Conservation (phyloP, 2,797 vertebrate genomes). For the Anisognathus igniventris region DNA sequence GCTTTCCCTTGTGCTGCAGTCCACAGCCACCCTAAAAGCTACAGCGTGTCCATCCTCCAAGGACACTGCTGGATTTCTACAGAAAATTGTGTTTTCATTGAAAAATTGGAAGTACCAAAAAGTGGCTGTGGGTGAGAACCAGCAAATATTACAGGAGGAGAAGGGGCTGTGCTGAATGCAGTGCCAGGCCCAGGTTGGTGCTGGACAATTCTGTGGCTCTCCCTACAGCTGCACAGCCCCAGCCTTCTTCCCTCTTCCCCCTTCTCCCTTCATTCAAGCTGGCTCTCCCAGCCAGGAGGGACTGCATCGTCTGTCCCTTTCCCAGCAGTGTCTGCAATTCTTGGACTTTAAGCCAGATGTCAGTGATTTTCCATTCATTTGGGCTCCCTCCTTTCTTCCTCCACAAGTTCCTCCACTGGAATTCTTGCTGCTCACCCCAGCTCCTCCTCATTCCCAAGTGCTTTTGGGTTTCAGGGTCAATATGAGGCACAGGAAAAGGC, state of each 20-base stretch:
- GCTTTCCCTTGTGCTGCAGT: rapidly evolving
- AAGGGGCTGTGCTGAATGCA: rapidly evolving
- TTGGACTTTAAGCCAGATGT: slow-evolving; percentile 51
- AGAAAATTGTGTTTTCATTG: background rate
- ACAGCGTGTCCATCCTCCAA: rapidly evolving
- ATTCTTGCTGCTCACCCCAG: background rate
- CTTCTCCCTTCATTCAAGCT: background rate
- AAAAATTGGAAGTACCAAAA: background rate
- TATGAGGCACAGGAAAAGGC: background rate
- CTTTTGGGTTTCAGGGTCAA: background rate
- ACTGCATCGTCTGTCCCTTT: background rate
- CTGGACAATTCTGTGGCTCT: background rate
- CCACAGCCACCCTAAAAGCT: rapidly evolving
- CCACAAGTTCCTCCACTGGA: background rate
- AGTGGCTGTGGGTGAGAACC: rapidly evolving
- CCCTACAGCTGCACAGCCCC: background rate
- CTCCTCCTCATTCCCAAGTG: background rate
- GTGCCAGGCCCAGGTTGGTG: rapidly evolving
- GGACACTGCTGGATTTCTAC: background rate
- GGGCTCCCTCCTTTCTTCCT: background rate
- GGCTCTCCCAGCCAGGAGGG: background rate
- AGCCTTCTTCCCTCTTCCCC: background rate
- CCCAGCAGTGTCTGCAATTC: background rate
- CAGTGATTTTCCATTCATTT: slow-evolving; percentile 43
- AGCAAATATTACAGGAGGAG: rapidly evolving